Conservation (phyloP, 2,888 invertebrate species). For the Reticulitermes lucifugus region DNA sequence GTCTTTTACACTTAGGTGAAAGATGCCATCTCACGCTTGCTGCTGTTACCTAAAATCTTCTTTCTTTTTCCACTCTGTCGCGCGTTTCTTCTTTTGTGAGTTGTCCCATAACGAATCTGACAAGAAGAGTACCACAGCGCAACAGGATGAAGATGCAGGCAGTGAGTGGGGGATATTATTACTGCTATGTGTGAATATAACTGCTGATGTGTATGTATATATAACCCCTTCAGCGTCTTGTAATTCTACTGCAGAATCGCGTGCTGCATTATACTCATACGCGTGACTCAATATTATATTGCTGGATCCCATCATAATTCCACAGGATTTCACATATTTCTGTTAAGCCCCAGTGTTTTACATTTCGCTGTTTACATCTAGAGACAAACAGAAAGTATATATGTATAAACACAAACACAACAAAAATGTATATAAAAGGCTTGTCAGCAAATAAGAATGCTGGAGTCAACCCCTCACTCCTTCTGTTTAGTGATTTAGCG, state of each 20-base stretch:
- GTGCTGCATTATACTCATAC: not conserved
- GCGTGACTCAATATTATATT: no score
- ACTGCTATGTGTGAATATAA: slow-evolving; percentile 3
- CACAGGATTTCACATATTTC: no score
- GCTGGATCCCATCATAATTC: no score
- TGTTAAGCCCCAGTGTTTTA: no score
- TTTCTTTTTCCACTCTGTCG: not conserved
- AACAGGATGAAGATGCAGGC: not conserved
- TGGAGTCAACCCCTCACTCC: no score
- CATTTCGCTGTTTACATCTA: no score
- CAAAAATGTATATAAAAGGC: no score
- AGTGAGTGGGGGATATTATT: not conserved
- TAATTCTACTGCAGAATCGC: not conserved
- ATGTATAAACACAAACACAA: no score
- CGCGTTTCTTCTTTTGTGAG: not conserved
- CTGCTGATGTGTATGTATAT: slow-evolving; percentile 13
- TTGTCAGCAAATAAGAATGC: no score
- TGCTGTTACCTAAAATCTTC: not conserved
- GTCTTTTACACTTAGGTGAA: not conserved
- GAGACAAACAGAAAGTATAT: no score
- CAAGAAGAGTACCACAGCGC: not conserved
- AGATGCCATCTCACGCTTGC: not conserved
- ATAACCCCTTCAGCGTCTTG: not conserved
- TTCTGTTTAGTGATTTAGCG: no score
- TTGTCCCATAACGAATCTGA: slow-evolving; percentile 12